Conservation (phyloP, 2,888 invertebrate species). For the Aleiodes alternator region DNA sequence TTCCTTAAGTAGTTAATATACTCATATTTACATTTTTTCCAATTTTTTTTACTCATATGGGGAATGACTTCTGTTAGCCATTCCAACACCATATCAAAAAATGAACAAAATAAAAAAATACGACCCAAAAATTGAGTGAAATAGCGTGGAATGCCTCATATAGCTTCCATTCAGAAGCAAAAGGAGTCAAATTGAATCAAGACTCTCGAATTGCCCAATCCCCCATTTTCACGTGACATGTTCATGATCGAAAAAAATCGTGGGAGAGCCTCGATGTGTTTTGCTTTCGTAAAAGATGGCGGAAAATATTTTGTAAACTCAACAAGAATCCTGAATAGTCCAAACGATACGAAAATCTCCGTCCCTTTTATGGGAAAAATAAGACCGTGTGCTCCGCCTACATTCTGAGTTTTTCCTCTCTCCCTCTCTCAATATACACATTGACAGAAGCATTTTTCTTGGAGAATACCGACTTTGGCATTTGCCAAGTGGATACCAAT, state of each 20-base stretch:
- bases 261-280: conserved; percentile 17
- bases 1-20: too few relatives aligned
- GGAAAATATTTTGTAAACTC: conserved; percentile 66
- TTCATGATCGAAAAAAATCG: not conserved
- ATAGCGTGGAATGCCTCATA: too few relatives aligned
- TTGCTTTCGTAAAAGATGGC: conserved; percentile 48
- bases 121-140: not conserved
- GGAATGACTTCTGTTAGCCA: too few relatives aligned
- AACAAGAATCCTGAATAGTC: conserved; percentile 13
- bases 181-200: too few relatives aligned
- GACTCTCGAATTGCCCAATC: too few relatives aligned
- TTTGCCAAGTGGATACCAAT: conserved; percentile 12
- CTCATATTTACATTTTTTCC: too few relatives aligned
- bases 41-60: too few relatives aligned
- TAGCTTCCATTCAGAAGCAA: too few relatives aligned
- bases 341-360: conserved; percentile 38
- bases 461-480: conserved; percentile 50
- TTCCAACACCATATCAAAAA: too few relatives aligned
- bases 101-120: too few relatives aligned
- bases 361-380: conserved; percentile 42
- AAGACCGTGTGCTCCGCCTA: conserved; percentile 38
- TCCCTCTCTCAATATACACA: conserved; percentile 44
- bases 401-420: not conserved
- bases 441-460: conserved; percentile 56
- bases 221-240: too few relatives aligned